These are phyloP conservation scores for Callyntrura guangdongensis DNA, from an alignment of 2,888 invertebrate genomes.

Conservation along the genomic window DNA sequence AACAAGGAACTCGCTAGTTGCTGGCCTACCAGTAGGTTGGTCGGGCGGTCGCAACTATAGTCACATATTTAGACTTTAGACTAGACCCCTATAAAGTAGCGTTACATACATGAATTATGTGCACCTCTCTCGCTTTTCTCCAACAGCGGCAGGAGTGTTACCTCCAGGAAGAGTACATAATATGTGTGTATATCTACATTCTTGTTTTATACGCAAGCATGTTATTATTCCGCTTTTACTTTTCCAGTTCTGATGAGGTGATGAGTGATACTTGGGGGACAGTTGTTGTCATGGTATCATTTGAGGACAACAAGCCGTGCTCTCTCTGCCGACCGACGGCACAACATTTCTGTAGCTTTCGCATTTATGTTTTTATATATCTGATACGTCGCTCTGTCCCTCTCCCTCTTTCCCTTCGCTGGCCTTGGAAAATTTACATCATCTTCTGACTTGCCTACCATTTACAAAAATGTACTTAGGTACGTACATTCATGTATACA, in stretches of 20 bases:
- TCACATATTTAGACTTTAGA: background rate
- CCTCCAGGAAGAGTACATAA: slow-evolving; percentile 10
- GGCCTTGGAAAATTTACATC: slow-evolving; percentile 78
- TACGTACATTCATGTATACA: slow-evolving; percentile 20
- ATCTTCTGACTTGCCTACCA: slow-evolving; percentile 60
- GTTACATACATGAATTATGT: slow-evolving; percentile 30
- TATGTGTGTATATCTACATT: slow-evolving; percentile 7
- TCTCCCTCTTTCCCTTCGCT: slow-evolving; percentile 35
- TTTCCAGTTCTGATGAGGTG: slow-evolving; percentile 73
- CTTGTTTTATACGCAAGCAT: background rate
- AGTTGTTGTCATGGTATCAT: slow-evolving; percentile 79
- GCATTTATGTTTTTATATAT: slow-evolving; percentile 48
- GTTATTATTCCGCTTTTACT: slow-evolving; percentile 44
- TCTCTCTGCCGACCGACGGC: slow-evolving; percentile 72
- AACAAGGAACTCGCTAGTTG: background rate
- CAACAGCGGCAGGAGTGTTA: background rate
- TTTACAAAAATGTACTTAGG: slow-evolving; percentile 11
- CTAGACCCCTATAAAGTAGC: background rate
- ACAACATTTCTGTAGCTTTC: slow-evolving; percentile 37
- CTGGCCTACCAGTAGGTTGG: background rate
- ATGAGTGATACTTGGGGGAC: slow-evolving; percentile 79
- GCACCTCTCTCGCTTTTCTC: slow-evolving; percentile 28
- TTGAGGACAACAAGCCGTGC: slow-evolving; percentile 78
- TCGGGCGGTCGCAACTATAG: background rate
- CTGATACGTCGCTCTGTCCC: slow-evolving; percentile 49